Base-by-base conservation (phyloP, 2,797 vertebrate genomes). In the Menidia menidia region DNA sequence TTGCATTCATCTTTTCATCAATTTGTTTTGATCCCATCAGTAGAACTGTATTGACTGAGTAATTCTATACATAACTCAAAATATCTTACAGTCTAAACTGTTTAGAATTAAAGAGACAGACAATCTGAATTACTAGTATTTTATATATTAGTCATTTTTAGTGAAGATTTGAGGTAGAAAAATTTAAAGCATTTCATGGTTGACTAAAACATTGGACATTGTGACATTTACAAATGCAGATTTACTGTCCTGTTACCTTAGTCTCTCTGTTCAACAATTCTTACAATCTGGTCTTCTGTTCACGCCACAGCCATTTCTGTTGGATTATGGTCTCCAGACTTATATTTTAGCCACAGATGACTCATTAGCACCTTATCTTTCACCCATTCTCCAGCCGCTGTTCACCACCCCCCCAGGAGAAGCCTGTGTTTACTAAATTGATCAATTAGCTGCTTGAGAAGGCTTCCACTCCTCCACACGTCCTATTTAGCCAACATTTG, bases 401-500 rank as follows among this genome's bases (percentile, higher is more conserved):
- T 56, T 47, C 44, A 16, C 31, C 79, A 64, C 62, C 71, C 50
- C 42, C 68, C 58, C 71, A 84, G 68, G 74, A 86, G 79, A 41
- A 33, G 83, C 81, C 87, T 81, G 76, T 91, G 89, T 93, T 92
- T 91, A 88, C 86, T 71, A 91, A 92, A 92, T 92, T 89, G 87
- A 92, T 92, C 92, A 93, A 92, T 92, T 90, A 92, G 78, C 81
- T 85, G 85, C 84, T 69, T 85, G 82, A 87, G 77, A 84, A 87
- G 71, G 60, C 78, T 82, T 81, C 79, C 83, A 85, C 83, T 81
- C 75, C 81, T 67, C 70, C 76, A 59, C 78, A 41, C 18, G 12
- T 82, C 71, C 86, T 75, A 85, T 90, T 88, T 86, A 90, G 88
- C 82, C 84, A 88, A 74, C 84, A 90, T 91, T 89, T 90, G 84